A percentile compares a stretch with the other conserved stretches of the same genome.
phyloP scores from a whole-genome alignment of 2,888 invertebrate species.

The Helobdella robusta region DNA sequence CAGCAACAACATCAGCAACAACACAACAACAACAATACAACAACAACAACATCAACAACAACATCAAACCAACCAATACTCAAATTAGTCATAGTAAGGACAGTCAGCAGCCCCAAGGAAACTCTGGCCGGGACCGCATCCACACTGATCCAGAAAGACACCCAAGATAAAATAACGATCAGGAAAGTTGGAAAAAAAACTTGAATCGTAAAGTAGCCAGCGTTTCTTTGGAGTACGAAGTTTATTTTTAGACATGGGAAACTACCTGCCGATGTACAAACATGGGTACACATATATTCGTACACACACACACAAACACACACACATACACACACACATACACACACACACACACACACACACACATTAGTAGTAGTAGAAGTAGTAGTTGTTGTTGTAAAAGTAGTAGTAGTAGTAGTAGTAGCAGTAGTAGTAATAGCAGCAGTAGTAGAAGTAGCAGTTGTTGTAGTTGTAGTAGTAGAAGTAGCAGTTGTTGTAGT shows the following conservation, averaged over 20 bases:
- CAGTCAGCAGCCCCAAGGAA: conserved; percentile 63
- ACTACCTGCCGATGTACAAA: conserved; percentile 6
- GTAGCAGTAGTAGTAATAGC: conserved; percentile 7
- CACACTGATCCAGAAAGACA: conserved; percentile 30
- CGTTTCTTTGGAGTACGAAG: conserved; percentile 33
- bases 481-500: conserved; percentile 10
- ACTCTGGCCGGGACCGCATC: conserved; percentile 79
- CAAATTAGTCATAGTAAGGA: conserved; percentile 61
- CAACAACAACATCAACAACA: too few species aligned
- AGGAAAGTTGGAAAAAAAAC: conserved; percentile 33
- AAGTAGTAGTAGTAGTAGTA: conserved; percentile 6
- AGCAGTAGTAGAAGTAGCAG: conserved; percentile 10
- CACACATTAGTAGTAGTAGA: neutral
- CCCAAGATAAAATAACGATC: conserved; percentile 58
- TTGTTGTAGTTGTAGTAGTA: conserved; percentile 13
- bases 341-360: too few species aligned
- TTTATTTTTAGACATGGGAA: conserved; percentile 33
- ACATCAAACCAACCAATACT: conserved; percentile 68
- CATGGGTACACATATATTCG: too few species aligned
- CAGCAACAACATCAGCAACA: too few species aligned
- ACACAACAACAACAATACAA: too few species aligned
- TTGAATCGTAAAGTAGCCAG: conserved; percentile 35
- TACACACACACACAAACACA: too few species aligned
- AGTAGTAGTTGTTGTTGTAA: neutral
- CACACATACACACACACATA: too few species aligned